Conservation (phyloP, 1,140 invertebrate species). For the Heliconius hermathena region DNA sequence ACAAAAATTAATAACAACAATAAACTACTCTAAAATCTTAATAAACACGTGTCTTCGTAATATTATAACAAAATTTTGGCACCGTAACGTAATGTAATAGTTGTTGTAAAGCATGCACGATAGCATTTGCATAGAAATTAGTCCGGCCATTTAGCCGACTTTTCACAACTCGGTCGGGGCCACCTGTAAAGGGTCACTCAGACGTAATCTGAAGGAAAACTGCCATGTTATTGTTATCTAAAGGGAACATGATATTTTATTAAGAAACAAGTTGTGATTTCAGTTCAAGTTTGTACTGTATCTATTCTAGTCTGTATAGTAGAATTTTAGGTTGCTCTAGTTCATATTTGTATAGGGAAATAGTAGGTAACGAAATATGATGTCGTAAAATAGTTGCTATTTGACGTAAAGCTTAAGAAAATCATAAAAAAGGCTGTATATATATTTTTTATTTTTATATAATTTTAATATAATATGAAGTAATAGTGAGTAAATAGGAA, state of each 20-base stretch:
- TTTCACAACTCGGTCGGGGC: slow-evolving; percentile 59
- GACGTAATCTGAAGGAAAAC: slow-evolving; percentile 18
- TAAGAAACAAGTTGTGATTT: slow-evolving; percentile 3
- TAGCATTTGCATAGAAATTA: slow-evolving; percentile 73
- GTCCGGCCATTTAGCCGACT: slow-evolving; percentile 57
- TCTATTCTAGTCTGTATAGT: background rate
- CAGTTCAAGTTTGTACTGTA: background rate
- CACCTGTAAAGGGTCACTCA: slow-evolving; percentile 36
- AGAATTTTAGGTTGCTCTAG: slow-evolving; percentile 1
- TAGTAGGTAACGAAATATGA: background rate
- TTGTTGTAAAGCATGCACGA: slow-evolving; percentile 15
- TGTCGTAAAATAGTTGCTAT: background rate
- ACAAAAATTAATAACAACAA: background rate
- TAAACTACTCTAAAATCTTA: background rate
- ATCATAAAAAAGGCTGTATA: too few relatives aligned
- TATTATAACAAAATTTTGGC: slow-evolving; percentile 5
- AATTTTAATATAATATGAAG: too few relatives aligned
- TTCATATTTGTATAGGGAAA: background rate
- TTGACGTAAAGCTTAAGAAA: too few relatives aligned
- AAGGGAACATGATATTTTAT: background rate
- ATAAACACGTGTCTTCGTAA: background rate
- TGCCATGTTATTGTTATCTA: slow-evolving; percentile 24
- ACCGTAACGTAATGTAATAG: background rate
- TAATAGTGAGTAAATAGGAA: too few relatives aligned
- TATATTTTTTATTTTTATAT: too few relatives aligned